Conservation (phyloP, 2,113 vertebrate genomes). For the Calyptomena viridis region DNA sequence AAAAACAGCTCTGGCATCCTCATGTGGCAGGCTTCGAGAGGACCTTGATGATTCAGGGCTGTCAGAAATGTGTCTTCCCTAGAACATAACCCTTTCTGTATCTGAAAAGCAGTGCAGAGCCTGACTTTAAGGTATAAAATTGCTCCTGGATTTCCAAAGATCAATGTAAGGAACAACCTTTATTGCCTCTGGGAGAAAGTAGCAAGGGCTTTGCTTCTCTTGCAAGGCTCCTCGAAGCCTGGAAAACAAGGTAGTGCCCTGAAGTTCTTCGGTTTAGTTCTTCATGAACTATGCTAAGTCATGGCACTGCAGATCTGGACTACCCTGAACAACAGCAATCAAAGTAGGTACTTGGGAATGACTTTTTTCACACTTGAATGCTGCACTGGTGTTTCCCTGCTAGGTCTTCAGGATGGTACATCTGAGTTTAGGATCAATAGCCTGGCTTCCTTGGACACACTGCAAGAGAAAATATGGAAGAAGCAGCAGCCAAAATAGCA, state of each 20-base stretch:
- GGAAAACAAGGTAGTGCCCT: neutral
- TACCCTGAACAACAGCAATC: neutral
- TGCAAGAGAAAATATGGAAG: conserved; percentile 33
- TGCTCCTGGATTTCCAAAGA: neutral
- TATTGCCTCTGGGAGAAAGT: neutral
- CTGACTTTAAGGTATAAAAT: neutral
- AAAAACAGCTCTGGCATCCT: neutral
- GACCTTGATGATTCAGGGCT: neutral
- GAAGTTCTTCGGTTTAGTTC: neutral
- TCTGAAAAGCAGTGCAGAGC: neutral
- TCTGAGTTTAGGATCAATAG: neutral
- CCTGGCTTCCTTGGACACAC: neutral
- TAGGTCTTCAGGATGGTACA: neutral
- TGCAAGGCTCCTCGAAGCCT: neutral
- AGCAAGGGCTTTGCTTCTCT: neutral
- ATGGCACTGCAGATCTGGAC: neutral
- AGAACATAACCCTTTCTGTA: neutral
- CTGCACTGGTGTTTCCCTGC: neutral
- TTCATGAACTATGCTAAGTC: neutral
- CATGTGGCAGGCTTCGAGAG: neutral
- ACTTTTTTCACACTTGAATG: neutral
- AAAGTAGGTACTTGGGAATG: neutral
- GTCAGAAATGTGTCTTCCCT: neutral
- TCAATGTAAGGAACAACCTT: neutral
- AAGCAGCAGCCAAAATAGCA: conserved; percentile 63